phyloP scores from a whole-genome alignment of 64 coral and sea anemone genomes.

The Montipora capricornis region DNA sequence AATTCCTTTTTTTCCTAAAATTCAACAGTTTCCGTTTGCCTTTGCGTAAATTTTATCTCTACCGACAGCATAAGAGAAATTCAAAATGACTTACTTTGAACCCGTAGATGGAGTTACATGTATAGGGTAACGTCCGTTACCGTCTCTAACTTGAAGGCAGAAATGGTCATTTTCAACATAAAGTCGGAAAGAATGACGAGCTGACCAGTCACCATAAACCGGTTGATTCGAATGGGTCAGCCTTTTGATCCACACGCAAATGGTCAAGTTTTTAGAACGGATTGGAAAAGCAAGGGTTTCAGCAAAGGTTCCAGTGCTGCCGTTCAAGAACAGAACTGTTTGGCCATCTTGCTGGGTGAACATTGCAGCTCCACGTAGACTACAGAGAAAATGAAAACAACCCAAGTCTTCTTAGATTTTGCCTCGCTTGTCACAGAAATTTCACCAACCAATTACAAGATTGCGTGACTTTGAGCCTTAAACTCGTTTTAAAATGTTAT shows the following conservation, averaged over 20 bases:
- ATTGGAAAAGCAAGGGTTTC: not conserved
- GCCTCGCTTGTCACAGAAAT: no score
- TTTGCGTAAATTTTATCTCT: not conserved
- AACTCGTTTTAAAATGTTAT: no score
- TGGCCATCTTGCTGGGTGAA: not conserved
- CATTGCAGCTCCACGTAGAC: constrained; percentile 1
- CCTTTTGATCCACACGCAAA: constrained; percentile 1
- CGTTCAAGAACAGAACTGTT: not conserved
- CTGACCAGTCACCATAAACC: constrained; percentile 11
- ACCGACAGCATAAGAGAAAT: not conserved
- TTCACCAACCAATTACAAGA: no score
- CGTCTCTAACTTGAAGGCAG: not conserved
- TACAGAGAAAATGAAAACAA: not conserved
- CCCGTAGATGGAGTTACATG: not conserved
- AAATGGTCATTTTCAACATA: not conserved
- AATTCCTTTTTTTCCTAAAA: no score
- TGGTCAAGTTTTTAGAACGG: not conserved
- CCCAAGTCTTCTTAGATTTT: not conserved
- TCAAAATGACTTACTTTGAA: not conserved
- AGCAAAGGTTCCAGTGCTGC: not conserved
- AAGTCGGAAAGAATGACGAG: not conserved
- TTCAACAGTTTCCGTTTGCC: no score
- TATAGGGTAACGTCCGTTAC: not conserved
- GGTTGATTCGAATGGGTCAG: no score
- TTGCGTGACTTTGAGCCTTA: no score